Evolutionary conservation across 1,140 invertebrate genomes (phyloP).

Genomic region (Drosophila sp.): DNA sequence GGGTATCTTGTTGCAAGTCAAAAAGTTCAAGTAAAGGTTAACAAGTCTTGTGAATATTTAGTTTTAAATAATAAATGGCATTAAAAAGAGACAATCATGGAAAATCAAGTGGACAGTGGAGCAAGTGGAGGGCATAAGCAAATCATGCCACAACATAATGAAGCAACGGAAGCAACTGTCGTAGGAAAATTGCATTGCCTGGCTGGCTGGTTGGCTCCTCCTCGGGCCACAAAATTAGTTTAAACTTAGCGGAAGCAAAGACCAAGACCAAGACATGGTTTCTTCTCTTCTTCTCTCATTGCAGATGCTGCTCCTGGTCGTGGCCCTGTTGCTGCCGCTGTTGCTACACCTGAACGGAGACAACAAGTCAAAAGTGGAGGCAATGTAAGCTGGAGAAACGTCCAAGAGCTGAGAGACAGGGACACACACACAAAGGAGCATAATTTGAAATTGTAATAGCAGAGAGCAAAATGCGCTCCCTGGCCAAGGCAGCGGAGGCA

Average conservation of each 20-base stretch:
- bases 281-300: conserved; percentile 3
- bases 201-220: conserved; percentile 49
- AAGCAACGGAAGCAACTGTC: conserved; percentile 61
- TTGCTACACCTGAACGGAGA: conserved; percentile 59
- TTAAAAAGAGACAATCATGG: conserved; percentile 35
- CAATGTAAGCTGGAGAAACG: conserved; percentile 49
- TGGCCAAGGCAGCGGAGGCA: conserved; percentile 86
- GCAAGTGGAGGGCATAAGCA: conserved; percentile 41
- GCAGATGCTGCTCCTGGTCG: conserved; percentile 21
- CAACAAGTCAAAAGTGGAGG: conserved; percentile 45
- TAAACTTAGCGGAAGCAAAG: conserved; percentile 71
- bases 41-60: conserved; percentile 56
- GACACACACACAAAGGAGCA: conserved; percentile 40
- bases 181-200: conserved; percentile 66
- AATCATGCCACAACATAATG: conserved; percentile 73
- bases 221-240: conserved; percentile 79
- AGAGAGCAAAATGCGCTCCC: conserved; percentile 86
- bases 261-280: conserved; percentile 23
- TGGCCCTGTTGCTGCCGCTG: conserved; percentile 23
- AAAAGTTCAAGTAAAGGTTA: conserved; percentile 49
- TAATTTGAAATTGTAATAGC: conserved; percentile 56
- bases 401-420: conserved; percentile 36
- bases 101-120: conserved; percentile 61
- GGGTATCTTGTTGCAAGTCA: conserved; percentile 22
- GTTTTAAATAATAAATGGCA: conserved; percentile 72